These are phyloP conservation scores for Sorex maritimensis DNA, from an alignment of 2,797 vertebrate genomes.

Conservation along the genomic window DNA sequence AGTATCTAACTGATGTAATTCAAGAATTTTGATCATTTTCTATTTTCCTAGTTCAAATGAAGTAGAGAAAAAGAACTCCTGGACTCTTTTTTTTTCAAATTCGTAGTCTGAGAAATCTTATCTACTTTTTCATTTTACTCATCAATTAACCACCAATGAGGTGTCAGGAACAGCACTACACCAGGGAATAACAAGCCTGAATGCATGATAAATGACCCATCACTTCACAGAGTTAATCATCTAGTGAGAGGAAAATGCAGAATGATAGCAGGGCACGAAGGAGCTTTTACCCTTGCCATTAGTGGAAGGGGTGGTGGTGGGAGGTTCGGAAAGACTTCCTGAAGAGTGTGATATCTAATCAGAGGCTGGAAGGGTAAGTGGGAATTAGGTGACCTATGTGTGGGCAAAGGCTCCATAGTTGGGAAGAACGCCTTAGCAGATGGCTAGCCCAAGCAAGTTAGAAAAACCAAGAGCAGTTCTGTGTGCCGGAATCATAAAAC, in stretches of 20 bases:
- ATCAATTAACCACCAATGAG: neutral
- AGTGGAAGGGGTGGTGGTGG: neutral
- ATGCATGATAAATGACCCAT: neutral
- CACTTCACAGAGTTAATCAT: neutral
- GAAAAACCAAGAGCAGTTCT: neutral
- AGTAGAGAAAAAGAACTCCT: neutral
- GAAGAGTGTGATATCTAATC: neutral
- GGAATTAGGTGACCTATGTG: neutral
- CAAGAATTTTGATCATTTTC: neutral
- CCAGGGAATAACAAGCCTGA: neutral
- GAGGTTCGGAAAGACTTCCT: neutral
- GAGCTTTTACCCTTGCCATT: neutral
- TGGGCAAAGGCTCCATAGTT: neutral
- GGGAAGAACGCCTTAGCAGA: conserved; percentile 19
- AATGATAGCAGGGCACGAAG: neutral
- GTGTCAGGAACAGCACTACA: neutral
- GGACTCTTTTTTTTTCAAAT: neutral
- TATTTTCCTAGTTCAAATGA: neutral
- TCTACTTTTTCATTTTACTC: neutral
- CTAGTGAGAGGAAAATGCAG: neutral
- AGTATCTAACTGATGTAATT: neutral
- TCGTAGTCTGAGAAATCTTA: neutral
- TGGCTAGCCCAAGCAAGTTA: neutral
- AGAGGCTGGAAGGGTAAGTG: neutral
- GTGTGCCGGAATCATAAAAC: neutral